Evolutionary conservation across 2,113 vertebrate species (phyloP), one percentile per base, ranked within the genome.

Genomic region (Plectropomus leopardus): DNA sequence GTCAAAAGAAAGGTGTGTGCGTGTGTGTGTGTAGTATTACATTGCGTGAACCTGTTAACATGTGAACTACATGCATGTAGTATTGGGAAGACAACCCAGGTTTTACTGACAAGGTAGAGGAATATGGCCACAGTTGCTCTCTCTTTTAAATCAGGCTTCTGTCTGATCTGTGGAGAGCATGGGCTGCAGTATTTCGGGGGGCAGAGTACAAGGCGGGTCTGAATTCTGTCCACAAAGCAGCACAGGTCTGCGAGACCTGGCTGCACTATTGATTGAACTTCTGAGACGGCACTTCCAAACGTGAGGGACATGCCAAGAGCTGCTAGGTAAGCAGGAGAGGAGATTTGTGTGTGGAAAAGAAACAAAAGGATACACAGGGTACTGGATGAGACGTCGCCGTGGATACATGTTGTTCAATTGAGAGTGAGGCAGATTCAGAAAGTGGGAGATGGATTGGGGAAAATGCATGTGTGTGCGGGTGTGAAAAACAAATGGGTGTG

Each of bases 261-360:
- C 86, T 79, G 73, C 84, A 68, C 86, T 88, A 91, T 92, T 83
- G 90, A 92, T 92, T 92, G 79, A 89, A 83, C 88, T 80, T 92
- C 69, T 76, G 84, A 86, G 78, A 84, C 51, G 21, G 84, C 66
- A 63, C 84, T 70, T 81, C 71, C 66, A 78, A 87, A 91, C 85
- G 85, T 92, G 92, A 92, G 85, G 36, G 54, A 89, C 88, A 91
- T 93, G 77, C 76, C 63, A 84, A 93, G 63, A 71, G 83, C 50
- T 21, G 59, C 42, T 72, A 86, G 73, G 58, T 67, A 58, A 30
- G 55, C 36, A 42, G 34, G 55, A 32, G 30, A 58, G 58, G 51
- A 57, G 76, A 57, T 51, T 50, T 47, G 68, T 82, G 59, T 48
- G 60, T 72, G 45, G 65, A 21, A 14, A 69, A 28, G 34, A 61